These are phyloP conservation scores for Hippocampus barbouri DNA, from an alignment of 2,113 vertebrate species.

Conservation along the genomic window DNA sequence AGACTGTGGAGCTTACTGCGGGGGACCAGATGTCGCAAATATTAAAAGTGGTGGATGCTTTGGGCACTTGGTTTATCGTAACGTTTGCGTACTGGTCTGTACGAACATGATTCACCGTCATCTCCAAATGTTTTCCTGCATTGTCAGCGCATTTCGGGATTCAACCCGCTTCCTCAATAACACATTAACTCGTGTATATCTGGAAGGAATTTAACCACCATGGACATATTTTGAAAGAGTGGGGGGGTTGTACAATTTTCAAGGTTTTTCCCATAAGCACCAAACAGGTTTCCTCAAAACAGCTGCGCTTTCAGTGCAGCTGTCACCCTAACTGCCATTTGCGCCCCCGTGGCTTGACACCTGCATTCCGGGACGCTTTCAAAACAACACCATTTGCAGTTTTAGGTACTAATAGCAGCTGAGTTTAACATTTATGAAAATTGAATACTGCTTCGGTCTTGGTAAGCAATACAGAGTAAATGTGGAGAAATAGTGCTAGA, in stretches of 20 bases:
- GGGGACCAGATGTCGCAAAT: constrained; percentile 18
- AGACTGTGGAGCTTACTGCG: constrained; percentile 30
- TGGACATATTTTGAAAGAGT: neutral
- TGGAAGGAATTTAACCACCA: neutral
- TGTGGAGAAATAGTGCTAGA: too few relatives aligned
- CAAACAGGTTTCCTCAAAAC: neutral
- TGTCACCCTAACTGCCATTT: neutral
- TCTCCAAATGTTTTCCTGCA: constrained; percentile 13
- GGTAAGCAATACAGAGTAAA: neutral
- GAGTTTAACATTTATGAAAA: neutral
- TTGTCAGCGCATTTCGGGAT: constrained; percentile 11
- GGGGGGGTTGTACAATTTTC: neutral
- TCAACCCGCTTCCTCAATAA: neutral
- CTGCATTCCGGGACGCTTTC: neutral
- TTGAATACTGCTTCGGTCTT: neutral
- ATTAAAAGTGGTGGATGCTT: constrained; percentile 31
- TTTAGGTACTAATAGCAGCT: neutral
- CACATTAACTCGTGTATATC: constrained; percentile 1
- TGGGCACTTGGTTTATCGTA: constrained; percentile 28
- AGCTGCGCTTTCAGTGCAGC: neutral
- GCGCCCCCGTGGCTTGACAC: neutral
- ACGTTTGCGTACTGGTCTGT: neutral
- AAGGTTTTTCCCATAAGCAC: neutral
- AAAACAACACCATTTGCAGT: neutral
- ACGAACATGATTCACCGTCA: constrained; percentile 27